Conservation (phyloP, 2,113 vertebrate species). For the Nothocercus nigrocapillus region DNA sequence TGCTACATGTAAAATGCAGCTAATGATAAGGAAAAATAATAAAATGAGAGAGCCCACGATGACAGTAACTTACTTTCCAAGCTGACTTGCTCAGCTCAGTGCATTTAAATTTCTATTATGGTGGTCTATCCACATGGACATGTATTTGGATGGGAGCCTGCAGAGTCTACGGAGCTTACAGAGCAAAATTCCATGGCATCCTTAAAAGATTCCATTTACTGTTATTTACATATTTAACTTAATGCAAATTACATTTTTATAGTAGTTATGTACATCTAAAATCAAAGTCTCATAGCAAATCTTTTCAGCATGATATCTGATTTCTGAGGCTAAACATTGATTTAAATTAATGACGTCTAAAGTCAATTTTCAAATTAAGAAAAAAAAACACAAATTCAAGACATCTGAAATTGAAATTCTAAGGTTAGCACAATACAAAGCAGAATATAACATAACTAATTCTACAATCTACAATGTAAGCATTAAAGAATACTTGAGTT, state of each 20-base stretch:
- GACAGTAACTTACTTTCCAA: neutral
- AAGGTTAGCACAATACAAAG: neutral
- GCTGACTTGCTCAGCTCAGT: neutral
- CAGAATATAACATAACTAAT: neutral
- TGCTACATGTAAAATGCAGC: neutral
- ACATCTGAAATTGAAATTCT: neutral
- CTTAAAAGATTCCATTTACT: neutral
- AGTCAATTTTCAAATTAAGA: neutral
- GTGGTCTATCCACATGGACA: rapidly evolving
- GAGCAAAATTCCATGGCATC: neutral
- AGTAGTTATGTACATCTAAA: neutral
- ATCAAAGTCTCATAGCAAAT: neutral
- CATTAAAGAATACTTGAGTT: neutral
- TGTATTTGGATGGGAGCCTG: neutral
- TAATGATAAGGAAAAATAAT: neutral
- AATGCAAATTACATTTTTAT: neutral
- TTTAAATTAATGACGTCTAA: neutral
- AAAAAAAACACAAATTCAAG: neutral
- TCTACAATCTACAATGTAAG: neutral
- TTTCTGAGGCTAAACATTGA: neutral
- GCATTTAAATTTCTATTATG: neutral
- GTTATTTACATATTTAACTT: neutral
- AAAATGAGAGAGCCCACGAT: neutral
- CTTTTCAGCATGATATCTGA: neutral
- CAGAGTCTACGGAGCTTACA: neutral